phyloP scores from a whole-genome alignment of 1,140 invertebrate species.

The Drosophila aff. region DNA sequence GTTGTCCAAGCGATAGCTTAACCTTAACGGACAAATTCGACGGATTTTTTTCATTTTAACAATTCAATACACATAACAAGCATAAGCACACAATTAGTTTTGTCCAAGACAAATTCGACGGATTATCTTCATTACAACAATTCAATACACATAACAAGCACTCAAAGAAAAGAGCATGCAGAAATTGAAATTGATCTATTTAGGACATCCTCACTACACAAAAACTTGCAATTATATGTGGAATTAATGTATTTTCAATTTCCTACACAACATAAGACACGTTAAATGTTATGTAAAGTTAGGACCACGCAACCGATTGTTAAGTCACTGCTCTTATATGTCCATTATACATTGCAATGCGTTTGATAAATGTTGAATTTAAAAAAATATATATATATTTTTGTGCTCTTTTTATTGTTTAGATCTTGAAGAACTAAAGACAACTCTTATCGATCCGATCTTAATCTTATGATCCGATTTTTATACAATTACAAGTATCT shows the following conservation, averaged over 20 bases:
- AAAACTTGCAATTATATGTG: neutral
- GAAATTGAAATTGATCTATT: constrained; percentile 17
- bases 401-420: neutral
- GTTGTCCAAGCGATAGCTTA: too few species aligned
- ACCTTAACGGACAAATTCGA: neutral
- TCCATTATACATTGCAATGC: neutral
- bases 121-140: neutral
- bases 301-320: neutral
- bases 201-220: neutral
- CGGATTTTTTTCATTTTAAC: neutral
- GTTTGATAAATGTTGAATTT: neutral
- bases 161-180: neutral
- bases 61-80: neutral
- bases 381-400: neutral
- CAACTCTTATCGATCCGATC: too few species aligned
- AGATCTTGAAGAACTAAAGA: neutral
- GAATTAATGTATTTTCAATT: constrained; percentile 1
- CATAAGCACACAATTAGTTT: too few species aligned
- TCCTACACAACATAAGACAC: neutral
- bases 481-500: neutral
- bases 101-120: neutral
- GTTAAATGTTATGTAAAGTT: neutral
- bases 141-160: neutral
- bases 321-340: neutral
- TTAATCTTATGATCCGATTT: too few species aligned